Evolutionary conservation across 2,797 vertebrate species (phyloP).

Genomic region (Aulostomus chinensis): DNA sequence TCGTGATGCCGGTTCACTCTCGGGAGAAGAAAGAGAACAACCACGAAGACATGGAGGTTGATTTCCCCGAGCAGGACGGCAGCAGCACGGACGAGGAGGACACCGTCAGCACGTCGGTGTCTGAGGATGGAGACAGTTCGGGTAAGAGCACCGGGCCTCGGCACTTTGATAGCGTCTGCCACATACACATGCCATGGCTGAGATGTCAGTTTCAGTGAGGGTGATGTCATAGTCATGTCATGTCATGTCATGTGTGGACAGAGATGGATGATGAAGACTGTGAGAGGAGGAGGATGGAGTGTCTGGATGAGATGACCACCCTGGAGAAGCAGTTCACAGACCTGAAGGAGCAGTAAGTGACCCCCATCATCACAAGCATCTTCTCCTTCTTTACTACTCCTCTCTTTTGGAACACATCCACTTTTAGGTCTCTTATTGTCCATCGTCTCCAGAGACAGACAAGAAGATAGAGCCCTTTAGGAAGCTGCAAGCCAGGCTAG

Average conservation of each 20-base stretch:
- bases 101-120: slow-evolving; percentile 94
- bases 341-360: slow-evolving; percentile 96
- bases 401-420: too few species aligned
- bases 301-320: slow-evolving; percentile 98
- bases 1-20: slow-evolving; percentile 90
- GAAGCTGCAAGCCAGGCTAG: too few species aligned
- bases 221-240: slow-evolving; percentile 3
- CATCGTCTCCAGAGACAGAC: too few species aligned
- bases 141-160: too few species aligned
- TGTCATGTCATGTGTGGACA: slow-evolving; percentile 60
- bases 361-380: too few species aligned
- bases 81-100: slow-evolving; percentile 97
- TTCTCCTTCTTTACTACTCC: too few species aligned
- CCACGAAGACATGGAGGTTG: slow-evolving; percentile 98
- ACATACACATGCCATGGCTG: too few species aligned
- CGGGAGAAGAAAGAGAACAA: slow-evolving; percentile 94
- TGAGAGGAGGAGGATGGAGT: slow-evolving; percentile 98
- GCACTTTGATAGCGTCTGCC: too few species aligned
- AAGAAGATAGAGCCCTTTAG: too few species aligned
- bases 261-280: slow-evolving; percentile 99
- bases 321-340: slow-evolving; percentile 99
- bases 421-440: too few species aligned
- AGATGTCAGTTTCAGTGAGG: too few species aligned
- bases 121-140: slow-evolving; percentile 97
- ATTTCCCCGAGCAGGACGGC: slow-evolving; percentile 93